phyloP scores from a whole-genome alignment of 92 coral and sea anemone species.

The Heteractis magnifica region DNA sequence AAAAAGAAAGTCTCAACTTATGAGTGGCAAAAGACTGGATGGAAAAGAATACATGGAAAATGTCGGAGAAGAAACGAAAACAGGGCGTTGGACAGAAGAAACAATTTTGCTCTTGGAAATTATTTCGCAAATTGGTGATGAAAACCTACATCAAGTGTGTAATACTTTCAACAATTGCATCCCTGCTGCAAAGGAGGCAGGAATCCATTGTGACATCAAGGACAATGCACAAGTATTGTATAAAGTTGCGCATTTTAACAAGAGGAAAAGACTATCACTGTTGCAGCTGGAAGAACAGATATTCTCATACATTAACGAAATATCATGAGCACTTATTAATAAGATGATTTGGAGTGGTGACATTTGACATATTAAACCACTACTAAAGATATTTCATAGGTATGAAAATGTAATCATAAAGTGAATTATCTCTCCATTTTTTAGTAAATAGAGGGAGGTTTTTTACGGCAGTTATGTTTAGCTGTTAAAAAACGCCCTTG shows the following conservation, averaged over 20 bases:
- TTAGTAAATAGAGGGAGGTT: no score
- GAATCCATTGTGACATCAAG: constrained; percentile 16
- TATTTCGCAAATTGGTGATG: constrained; percentile 11
- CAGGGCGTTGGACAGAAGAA: constrained; percentile 53
- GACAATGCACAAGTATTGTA: constrained; percentile 30
- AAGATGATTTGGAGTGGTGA: background rate
- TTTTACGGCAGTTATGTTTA: no score
- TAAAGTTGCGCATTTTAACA: constrained; percentile 28
- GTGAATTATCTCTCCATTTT: no score
- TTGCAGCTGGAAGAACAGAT: constrained; percentile 33
- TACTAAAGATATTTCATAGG: no score
- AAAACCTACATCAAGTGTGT: constrained; percentile 23
- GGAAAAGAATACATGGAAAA: constrained; percentile 29
- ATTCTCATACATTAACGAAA: constrained; percentile 2
- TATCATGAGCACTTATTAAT: background rate
- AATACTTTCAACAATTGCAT: constrained; percentile 34
- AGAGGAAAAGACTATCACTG: constrained; percentile 30
- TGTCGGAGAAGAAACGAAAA: constrained; percentile 33
- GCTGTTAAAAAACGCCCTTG: no score
- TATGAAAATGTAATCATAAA: no score
- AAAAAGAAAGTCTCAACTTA: constrained; percentile 22
- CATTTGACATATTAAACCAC: no score
- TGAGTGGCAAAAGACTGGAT: constrained; percentile 46
- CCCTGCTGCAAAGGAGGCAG: constrained; percentile 16
- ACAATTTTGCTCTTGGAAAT: constrained; percentile 34